These are phyloP conservation scores for Rhinatrema bivittatum DNA, from an alignment of 2,797 vertebrate species.

Conservation along the genomic window DNA sequence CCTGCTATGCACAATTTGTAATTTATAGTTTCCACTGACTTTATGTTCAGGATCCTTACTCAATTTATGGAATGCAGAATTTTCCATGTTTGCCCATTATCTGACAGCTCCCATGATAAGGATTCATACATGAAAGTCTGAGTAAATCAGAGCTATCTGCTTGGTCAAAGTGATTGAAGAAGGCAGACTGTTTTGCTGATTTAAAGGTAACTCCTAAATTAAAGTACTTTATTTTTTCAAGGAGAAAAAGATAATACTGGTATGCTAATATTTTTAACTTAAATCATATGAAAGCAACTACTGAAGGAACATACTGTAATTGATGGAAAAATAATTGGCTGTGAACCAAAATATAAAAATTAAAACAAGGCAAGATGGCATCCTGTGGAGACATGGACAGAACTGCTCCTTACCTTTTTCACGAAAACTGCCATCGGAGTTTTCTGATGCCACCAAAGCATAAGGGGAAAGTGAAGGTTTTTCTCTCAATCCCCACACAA, in stretches of 20 bases:
- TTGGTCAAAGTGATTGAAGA: background rate
- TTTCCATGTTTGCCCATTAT: slow-evolving; percentile 33
- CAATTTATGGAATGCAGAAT: slow-evolving; percentile 5
- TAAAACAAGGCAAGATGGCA: no score
- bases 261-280: background rate
- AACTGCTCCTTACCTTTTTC: no score
- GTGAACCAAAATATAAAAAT: no score
- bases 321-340: background rate
- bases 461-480: no score
- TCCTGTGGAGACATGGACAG: no score
- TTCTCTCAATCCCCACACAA: no score
- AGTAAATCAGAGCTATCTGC: background rate
- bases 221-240: background rate
- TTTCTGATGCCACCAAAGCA: no score
- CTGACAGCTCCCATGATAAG: background rate
- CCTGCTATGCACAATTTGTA: slow-evolving; percentile 32
- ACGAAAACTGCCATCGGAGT: no score
- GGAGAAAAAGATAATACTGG: background rate
- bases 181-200: slow-evolving; percentile 2
- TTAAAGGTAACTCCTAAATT: background rate
- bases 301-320: slow-evolving; percentile 1
- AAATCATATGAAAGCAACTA: slow-evolving; percentile 5
- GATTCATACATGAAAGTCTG: slow-evolving; percentile 6
- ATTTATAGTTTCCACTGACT: slow-evolving; percentile 42
- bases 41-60: slow-evolving; percentile 27